Evolutionary conservation across 2,113 vertebrate species (phyloP).

Genomic region (Syngnathus floridae): DNA sequence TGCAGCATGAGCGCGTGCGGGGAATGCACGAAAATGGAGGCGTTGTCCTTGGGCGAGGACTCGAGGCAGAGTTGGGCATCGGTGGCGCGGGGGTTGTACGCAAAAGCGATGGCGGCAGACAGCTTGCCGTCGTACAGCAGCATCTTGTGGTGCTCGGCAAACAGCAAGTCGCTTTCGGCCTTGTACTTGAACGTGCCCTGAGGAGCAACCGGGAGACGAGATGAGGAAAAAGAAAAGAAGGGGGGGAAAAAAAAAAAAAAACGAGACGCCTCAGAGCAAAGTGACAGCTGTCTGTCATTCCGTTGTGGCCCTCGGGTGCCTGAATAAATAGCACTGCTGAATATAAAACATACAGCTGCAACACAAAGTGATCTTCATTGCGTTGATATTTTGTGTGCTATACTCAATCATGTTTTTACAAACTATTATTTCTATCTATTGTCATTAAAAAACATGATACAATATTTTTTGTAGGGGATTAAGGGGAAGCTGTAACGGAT

Average conservation of each 20-base stretch:
- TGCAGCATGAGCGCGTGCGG: slow-evolving; percentile 98
- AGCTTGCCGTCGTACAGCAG: slow-evolving; percentile 93
- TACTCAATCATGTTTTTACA: not conserved
- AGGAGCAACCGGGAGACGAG: slow-evolving; percentile 11
- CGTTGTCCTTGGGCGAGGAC: slow-evolving; percentile 92
- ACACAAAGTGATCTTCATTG: not conserved
- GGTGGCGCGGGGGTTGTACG: slow-evolving; percentile 93
- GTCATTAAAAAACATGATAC: too few relatives aligned
- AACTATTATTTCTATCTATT: too few relatives aligned
- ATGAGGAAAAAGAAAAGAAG: not conserved
- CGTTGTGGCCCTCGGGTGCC: not conserved
- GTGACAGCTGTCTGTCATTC: not conserved
- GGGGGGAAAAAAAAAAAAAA: not conserved
- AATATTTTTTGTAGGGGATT: too few relatives aligned
- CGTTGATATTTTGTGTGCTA: not conserved
- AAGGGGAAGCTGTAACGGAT: too few relatives aligned
- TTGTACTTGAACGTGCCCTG: slow-evolving; percentile 96
- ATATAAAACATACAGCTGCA: not conserved
- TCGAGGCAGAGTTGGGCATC: slow-evolving; percentile 97
- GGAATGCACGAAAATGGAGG: slow-evolving; percentile 96
- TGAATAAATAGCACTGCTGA: not conserved
- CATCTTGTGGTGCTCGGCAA: slow-evolving; percentile 91
- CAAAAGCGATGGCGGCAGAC: slow-evolving; percentile 85
- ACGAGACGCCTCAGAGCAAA: not conserved
- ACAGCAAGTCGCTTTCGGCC: slow-evolving; percentile 93